Percentiles rank a stretch among this genome's conserved stretches.
Conservation (phyloP, 2,888 invertebrate genomes). For the Phanerotoma sp. region DNA sequence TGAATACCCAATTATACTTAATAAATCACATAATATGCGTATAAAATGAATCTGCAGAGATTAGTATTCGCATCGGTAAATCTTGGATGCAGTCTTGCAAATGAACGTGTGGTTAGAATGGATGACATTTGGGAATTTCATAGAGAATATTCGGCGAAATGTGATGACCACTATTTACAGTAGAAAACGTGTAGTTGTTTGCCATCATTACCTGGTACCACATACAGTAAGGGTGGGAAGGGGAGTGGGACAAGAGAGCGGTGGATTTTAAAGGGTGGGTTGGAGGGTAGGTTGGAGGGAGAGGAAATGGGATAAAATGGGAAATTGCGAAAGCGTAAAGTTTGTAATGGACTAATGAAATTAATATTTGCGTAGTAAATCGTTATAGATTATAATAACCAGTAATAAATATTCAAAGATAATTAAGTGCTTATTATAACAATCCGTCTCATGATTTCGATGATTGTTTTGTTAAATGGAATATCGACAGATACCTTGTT, state of each 20-base stretch:
- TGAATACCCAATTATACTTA: no score
- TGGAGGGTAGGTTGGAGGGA: no score
- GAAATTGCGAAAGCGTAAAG: neutral
- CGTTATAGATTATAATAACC: no score
- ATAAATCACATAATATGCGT: neutral
- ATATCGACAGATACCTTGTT: no score
- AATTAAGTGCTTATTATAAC: neutral
- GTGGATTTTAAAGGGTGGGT: no score
- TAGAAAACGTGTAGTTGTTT: constrained; percentile 15
- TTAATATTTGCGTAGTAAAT: neutral
- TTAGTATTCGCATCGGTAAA: constrained; percentile 10
- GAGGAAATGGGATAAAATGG: neutral
- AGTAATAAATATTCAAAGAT: neutral
- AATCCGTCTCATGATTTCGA: neutral
- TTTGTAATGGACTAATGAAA: constrained; percentile 2
- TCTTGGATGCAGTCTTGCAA: constrained; percentile 7
- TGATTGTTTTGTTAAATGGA: no score
- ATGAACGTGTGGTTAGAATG: constrained; percentile 8
- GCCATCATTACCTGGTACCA: constrained; percentile 13
- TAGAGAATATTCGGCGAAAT: neutral
- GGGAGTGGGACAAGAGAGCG: no score
- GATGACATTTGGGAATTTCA: neutral
- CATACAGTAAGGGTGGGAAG: no score
- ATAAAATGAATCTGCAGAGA: neutral
- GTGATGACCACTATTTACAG: constrained; percentile 9